Conservation (phyloP, 2,888 invertebrate species). For the Tenthredo distinguenda region DNA sequence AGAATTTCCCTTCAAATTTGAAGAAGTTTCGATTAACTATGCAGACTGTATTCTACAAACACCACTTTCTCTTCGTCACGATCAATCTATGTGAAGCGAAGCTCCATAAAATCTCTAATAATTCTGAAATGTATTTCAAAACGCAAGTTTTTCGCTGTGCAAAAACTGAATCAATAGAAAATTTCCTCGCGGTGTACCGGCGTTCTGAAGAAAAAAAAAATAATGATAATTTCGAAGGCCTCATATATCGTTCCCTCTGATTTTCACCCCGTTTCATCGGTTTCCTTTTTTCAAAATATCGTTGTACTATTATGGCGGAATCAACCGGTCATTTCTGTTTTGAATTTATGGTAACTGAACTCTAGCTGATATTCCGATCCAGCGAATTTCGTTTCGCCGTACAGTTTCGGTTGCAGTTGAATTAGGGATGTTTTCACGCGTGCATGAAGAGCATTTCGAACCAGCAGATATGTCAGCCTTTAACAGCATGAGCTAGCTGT, state of each 20-base stretch:
- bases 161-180: too few species aligned
- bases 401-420: neutral
- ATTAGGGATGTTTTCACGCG: slow-evolving; percentile 4
- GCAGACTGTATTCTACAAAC: neutral
- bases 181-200: too few species aligned
- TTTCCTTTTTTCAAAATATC: neutral
- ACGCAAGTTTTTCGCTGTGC: too few species aligned
- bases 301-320: neutral
- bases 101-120: too few species aligned
- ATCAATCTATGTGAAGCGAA: too few species aligned
- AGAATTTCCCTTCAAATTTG: neutral
- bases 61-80: too few species aligned
- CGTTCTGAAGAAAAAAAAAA: too few species aligned
- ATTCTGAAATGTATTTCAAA: too few species aligned
- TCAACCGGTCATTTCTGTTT: neutral
- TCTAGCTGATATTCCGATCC: slow-evolving; percentile 8
- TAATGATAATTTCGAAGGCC: neutral
- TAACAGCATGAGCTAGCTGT: neutral
- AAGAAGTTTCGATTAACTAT: neutral
- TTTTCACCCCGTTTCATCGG: neutral
- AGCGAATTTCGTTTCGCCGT: neutral
- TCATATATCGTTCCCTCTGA: neutral
- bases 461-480: slow-evolving; percentile 5
- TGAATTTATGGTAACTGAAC: neutral
- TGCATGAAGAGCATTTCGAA: slow-evolving; percentile 14